These are phyloP conservation scores for Stenurella melanura DNA, from an alignment of 2,888 invertebrate genomes.

Conservation along the genomic window DNA sequence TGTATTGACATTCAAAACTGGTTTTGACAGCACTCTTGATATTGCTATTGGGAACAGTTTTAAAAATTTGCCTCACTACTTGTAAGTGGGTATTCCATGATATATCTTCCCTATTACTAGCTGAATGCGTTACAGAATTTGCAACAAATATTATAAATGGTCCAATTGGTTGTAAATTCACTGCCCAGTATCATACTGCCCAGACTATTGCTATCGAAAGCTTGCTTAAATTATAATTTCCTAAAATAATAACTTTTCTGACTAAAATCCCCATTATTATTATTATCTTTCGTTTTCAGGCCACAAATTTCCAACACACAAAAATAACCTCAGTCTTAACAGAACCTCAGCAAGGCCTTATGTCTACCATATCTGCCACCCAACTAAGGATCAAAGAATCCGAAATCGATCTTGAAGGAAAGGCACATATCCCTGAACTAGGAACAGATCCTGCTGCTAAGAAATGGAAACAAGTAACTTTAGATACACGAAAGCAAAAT, in stretches of 20 bases:
- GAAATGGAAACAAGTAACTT: constrained; percentile 95
- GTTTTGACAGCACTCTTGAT: no score
- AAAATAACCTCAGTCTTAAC: constrained; percentile 90
- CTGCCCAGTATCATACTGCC: neutral
- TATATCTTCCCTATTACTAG: no score
- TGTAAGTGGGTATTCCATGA: no score
- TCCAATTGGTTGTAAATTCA: neutral
- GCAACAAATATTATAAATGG: neutral
- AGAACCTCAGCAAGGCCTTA: constrained; percentile 94
- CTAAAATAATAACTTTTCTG: neutral
- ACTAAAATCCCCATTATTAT: no score
- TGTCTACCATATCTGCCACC: constrained; percentile 93
- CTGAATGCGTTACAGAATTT: no score
- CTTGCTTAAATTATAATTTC: neutral
- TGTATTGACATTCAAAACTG: no score
- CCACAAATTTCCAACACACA: constrained; percentile 81
- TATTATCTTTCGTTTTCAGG: constrained; percentile 43
- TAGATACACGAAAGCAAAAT: constrained; percentile 96
- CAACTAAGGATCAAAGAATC: constrained; percentile 92
- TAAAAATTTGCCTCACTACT: no score
- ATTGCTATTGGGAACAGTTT: no score
- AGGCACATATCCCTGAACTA: constrained; percentile 81
- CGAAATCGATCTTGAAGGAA: constrained; percentile 79
- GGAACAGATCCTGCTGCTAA: constrained; percentile 90
- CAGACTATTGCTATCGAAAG: neutral